Base-by-base conservation (phyloP, 2,797 vertebrate species). In the Amniataba percoides region DNA sequence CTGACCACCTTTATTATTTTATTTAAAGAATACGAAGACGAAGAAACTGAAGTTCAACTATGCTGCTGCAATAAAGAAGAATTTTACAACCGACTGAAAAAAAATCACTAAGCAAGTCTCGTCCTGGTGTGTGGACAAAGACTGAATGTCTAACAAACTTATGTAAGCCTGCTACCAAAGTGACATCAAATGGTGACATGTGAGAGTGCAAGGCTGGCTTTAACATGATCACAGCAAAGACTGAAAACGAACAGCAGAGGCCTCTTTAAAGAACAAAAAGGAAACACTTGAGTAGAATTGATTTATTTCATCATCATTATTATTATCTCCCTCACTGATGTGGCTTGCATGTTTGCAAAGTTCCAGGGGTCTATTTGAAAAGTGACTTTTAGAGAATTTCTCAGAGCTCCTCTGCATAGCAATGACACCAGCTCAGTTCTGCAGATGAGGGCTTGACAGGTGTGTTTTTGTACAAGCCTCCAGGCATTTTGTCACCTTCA, bases 401-500 rank as follows among this genome's bases (percentile, higher is more conserved):
- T 51, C 56, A 69, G 68, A 78, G 71, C 74, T 78, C 61, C 67
- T 71, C 74, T 83, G 82, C 75, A 85, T 84, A 84, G 59, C 60
- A 80, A 82, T 82, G 58, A 34, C 55, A 56, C 43, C 8, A 0
- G 56, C 86, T 84, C 67, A 21, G 18, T 74, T 72, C 74, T 71
- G 71, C 71, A 74, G 82, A 87, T 83, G 82, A 84, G 56, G 55
- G 72, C 78, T 61, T 74, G 87, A 80, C 86, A 84, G 80, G 83
- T 87, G 79, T 49, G 69, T 85, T 89, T 31, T 83, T 82, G 74
- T 68, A 43, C 40, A 61, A 76, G 70, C 81, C 85, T 89, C 78
- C 16, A 64, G 83, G 82, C 80, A 64, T 78, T 87, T 86, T 89
- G 79, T 89, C 85, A 86, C 86, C 83, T 86, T 88, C 81, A 80